Evolutionary conservation across 1,140 invertebrate genomes (phyloP).

Genomic region (Neotoxoptera formosana): DNA sequence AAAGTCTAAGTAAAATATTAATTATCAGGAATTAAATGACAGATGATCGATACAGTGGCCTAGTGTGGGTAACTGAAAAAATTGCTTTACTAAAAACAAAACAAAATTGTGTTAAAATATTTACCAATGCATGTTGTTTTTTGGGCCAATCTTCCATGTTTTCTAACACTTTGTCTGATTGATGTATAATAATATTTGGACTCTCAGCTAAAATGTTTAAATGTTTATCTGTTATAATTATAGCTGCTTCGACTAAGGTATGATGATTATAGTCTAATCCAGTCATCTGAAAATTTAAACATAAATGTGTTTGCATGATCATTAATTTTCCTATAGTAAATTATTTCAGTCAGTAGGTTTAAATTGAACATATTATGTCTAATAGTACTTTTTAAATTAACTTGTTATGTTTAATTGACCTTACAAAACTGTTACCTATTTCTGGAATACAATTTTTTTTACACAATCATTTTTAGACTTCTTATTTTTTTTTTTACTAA

Average conservation of each 20-base stretch:
- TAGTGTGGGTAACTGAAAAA: background rate
- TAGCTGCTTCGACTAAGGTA: conserved; percentile 87
- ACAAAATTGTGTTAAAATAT: conserved; percentile 44
- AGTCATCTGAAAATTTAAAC: conserved; percentile 75
- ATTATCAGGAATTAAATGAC: too few species aligned
- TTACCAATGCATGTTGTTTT: conserved; percentile 76
- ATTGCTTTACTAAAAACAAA: background rate
- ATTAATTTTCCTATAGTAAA: background rate
- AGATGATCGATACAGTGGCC: background rate
- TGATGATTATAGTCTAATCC: conserved; percentile 79
- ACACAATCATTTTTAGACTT: too few species aligned
- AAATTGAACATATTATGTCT: background rate
- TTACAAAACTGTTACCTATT: too few species aligned
- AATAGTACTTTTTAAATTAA: too few species aligned
- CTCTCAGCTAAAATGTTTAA: conserved; percentile 81
- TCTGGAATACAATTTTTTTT: too few species aligned
- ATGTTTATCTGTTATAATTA: conserved; percentile 83
- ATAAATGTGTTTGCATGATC: background rate
- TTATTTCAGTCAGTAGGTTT: background rate
- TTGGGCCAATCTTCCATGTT: conserved; percentile 86
- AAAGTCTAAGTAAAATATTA: too few species aligned
- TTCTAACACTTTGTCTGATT: conserved; percentile 75
- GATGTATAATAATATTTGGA: conserved; percentile 82
- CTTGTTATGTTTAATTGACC: too few species aligned
- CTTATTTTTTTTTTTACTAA: too few species aligned